Percentiles rank a stretch among this genome's conserved stretches.
Evolutionary conservation across 2,113 vertebrate genomes (phyloP).

Genomic region (Meles meles): DNA sequence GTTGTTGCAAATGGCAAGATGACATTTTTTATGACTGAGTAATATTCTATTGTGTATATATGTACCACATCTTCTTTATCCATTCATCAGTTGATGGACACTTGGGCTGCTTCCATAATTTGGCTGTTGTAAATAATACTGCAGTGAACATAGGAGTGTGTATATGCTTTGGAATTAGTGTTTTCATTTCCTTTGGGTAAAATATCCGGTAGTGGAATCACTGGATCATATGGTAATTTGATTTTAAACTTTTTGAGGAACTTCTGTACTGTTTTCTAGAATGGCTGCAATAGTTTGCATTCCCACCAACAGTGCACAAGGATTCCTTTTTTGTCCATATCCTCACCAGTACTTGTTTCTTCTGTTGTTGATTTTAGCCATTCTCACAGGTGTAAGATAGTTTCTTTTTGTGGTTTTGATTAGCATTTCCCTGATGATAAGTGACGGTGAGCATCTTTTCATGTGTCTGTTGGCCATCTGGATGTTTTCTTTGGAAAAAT

Average conservation of each 20-base stretch:
- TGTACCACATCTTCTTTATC: not conserved
- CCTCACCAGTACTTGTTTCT: not conserved
- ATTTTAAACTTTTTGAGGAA: not conserved
- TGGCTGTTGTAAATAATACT: not conserved
- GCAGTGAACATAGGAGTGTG: not conserved
- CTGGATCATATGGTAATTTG: not conserved
- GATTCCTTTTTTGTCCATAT: not conserved
- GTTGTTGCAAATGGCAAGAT: not conserved
- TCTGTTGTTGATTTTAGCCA: not conserved
- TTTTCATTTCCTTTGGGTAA: not conserved
- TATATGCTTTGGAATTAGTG: not conserved
- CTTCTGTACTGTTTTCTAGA: not conserved
- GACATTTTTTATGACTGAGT: not conserved
- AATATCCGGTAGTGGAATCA: not conserved
- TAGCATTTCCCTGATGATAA: not conserved
- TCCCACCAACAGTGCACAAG: not conserved
- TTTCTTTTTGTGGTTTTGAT: not conserved
- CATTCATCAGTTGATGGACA: not conserved
- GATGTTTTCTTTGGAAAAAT: not conserved
- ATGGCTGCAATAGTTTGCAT: not conserved
- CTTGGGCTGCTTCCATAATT: not conserved
- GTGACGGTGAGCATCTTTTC: not conserved
- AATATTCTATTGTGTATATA: not conserved
- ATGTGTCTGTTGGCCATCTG: not conserved
- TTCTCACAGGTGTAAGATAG: not conserved